A percentile compares a stretch with the other conserved stretches of the same genome.
Evolutionary conservation across 2,888 invertebrate genomes (phyloP).

Genomic region (Drosophila cognata): DNA sequence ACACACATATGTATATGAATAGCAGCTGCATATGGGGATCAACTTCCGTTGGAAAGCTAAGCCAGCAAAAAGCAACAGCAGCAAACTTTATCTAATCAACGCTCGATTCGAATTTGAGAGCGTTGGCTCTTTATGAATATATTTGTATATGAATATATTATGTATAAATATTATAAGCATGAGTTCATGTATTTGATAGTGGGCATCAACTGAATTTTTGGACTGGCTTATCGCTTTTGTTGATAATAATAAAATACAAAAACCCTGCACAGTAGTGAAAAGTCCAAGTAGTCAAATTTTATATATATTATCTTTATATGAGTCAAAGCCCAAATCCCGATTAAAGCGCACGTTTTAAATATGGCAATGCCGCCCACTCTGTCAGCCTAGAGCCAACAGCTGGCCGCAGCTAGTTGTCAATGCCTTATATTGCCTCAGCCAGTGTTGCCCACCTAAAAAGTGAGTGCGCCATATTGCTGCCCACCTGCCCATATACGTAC

Average conservation of each 20-base stretch:
- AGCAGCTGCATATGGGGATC: slow-evolving; percentile 3
- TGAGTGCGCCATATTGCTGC: slow-evolving; percentile 16
- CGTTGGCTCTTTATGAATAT: not conserved
- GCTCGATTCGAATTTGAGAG: slow-evolving; percentile 22
- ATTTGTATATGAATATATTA: not conserved
- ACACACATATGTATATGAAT: slow-evolving; percentile 2
- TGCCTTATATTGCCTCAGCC: slow-evolving; percentile 31
- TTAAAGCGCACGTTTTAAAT: slow-evolving; percentile 35
- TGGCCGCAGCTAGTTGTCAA: slow-evolving; percentile 30
- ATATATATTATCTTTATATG: slow-evolving; percentile 44
- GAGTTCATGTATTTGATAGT: not conserved
- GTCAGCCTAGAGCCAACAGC: not conserved
- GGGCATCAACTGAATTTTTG: slow-evolving; percentile 38
- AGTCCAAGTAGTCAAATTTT: not conserved
- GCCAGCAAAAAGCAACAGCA: slow-evolving; percentile 13
- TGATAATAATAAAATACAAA: slow-evolving; percentile 22
- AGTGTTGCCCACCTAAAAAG: slow-evolving; percentile 33
- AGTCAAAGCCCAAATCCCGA: slow-evolving; percentile 35
- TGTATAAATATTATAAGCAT: not conserved
- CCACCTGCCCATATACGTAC: slow-evolving; percentile 26
- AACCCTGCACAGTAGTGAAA: slow-evolving; percentile 6
- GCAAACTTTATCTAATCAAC: slow-evolving; percentile 48
- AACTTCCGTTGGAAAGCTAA: slow-evolving; percentile 31
- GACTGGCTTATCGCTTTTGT: slow-evolving; percentile 41
- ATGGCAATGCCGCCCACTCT: slow-evolving; percentile 43